phyloP scores from a whole-genome alignment of 2,888 invertebrate species.

The Sepiola atlantica region DNA sequence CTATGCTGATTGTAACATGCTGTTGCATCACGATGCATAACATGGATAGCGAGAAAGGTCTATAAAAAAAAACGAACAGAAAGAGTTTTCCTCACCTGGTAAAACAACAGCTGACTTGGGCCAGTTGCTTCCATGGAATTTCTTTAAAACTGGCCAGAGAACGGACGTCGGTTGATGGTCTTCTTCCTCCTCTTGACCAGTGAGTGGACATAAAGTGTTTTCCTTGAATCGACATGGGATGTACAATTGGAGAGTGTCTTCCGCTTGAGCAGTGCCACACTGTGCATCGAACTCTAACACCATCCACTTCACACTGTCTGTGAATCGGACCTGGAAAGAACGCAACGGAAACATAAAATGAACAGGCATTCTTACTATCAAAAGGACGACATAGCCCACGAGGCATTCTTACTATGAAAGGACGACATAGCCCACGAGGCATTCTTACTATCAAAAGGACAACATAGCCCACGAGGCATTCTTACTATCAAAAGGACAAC shows the following conservation, averaged over 20 bases:
- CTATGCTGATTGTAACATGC: too few relatives aligned
- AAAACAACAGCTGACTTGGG: constrained; percentile 85
- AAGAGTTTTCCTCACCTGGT: constrained; percentile 78
- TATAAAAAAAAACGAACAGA: not conserved
- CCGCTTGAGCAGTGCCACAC: constrained; percentile 93
- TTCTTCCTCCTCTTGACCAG: constrained; percentile 44
- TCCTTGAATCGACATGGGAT: constrained; percentile 68
- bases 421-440: not conserved
- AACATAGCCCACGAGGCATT: too few relatives aligned
- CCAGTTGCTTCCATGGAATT: constrained; percentile 82
- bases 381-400: too few relatives aligned
- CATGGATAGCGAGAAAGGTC: not conserved
- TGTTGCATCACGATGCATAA: too few relatives aligned
- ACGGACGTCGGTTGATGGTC: constrained; percentile 58
- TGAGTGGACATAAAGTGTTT: not conserved
- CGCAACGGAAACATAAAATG: constrained; percentile 12
- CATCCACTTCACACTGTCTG: constrained; percentile 90
- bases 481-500: too few relatives aligned
- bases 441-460: too few relatives aligned
- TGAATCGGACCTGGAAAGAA: constrained; percentile 83
- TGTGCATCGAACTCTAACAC: constrained; percentile 93
- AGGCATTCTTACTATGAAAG: too few relatives aligned
- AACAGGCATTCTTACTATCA: not conserved
- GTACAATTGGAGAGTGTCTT: constrained; percentile 83
- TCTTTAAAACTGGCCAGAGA: constrained; percentile 75